Base-by-base conservation (phyloP, 2,888 invertebrate species). In the Drosophila paranaensis region DNA sequence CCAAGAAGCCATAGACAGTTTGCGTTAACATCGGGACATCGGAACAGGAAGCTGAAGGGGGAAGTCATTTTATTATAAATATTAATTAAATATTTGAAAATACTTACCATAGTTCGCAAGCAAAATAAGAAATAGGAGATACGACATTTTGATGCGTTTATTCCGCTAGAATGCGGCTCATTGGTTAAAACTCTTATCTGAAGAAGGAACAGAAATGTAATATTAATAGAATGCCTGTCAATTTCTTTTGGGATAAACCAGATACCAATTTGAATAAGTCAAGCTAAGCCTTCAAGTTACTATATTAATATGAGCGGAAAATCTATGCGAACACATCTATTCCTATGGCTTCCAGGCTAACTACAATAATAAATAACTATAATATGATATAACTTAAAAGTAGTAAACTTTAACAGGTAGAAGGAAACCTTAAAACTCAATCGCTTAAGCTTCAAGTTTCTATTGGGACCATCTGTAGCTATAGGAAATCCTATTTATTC, bases 1-100 rank as follows among this genome's bases (percentile, higher is more conserved):
- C 98, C 81, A 98, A 93, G 93, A 98, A 98, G 61, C 98, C 98
- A 90, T 98, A 98, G 55, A 98, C 98, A 0, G 98, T 98, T 93
- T 98, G 97, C 25, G 98, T 98, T 75, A 96, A 94, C 79, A 95
- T 94, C 46, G 67, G 71, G 8, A 50, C 39, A 42, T 85, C 79
- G 37, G 66, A 67, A 40, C 63, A 66, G 25, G 70, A 64, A 33
- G 69, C 85, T 86, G 4, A 27, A 27, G 6, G 27, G 0, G 57
- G 35, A 70, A 79, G 50, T n/a, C 3, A 30, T 11, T 48, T 30
- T n/a, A 48, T n/a, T 51, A 37, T 37, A 0, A 8, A 51, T 20
- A 51, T 37, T 20, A 20, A 20, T 37, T 20, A 20, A 20, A 27
- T 40, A 48, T 30, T 10, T 48, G 1, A 8, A 35, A 14, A 14